A percentile compares a stretch with the other conserved stretches of the same genome.
Conservation (phyloP, 2,888 invertebrate genomes). For the Scaeva pyrastri region DNA sequence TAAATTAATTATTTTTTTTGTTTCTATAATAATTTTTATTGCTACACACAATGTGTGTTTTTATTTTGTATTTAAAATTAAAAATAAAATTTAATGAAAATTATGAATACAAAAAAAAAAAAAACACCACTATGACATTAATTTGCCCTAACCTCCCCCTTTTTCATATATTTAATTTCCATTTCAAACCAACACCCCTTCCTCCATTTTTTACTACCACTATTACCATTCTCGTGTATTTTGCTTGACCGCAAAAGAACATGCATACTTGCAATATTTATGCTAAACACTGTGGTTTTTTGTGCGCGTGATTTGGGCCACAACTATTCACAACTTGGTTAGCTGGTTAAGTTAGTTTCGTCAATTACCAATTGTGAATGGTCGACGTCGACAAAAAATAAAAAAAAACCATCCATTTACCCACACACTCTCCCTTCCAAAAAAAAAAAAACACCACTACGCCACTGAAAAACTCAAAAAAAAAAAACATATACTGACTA, state of each 20-base stretch:
- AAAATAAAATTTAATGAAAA: conserved; percentile 57
- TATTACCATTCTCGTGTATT: not conserved
- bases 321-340: conserved; percentile 76
- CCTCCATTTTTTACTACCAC: not conserved
- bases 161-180: not conserved
- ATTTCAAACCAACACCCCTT: not conserved
- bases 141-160: not conserved
- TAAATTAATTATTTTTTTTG: conserved; percentile 6
- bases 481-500: not conserved
- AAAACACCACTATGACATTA: conserved; percentile 20
- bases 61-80: not conserved
- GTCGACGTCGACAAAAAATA: not conserved
- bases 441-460: not conserved
- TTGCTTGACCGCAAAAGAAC: conserved; percentile 69
- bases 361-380: conserved; percentile 45
- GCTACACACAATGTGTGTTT: not conserved
- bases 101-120: not conserved
- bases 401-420: no score
- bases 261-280: conserved; percentile 77
- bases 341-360: conserved; percentile 69
- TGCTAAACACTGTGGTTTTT: conserved; percentile 78
- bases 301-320: conserved; percentile 76
- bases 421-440: not conserved
- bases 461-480: not conserved
- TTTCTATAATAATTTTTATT: conserved; percentile 18